Conservation (phyloP, 53 echinoderm and acorn worm species). For the Apostichopus leukothele region DNA sequence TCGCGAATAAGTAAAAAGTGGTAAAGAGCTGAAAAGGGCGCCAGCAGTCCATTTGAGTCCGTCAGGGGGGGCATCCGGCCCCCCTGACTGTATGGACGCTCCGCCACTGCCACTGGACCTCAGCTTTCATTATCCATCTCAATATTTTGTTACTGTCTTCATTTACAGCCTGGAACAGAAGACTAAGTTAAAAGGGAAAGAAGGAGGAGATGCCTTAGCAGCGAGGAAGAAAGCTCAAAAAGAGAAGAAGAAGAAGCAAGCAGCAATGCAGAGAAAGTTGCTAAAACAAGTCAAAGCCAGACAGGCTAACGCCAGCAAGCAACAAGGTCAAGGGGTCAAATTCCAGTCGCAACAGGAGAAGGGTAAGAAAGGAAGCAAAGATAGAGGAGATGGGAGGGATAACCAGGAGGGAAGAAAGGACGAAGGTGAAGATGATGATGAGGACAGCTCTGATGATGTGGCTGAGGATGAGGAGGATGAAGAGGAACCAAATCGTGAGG, state of each 20-base stretch:
- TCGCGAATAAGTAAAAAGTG: too few relatives aligned
- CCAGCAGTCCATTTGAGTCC: too few relatives aligned
- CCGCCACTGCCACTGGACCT: too few relatives aligned
- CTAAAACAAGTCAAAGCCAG: slow-evolving; percentile 71
- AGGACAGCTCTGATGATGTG: slow-evolving; percentile 33
- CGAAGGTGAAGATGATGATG: slow-evolving; percentile 7
- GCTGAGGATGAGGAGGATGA: slow-evolving; percentile 43
- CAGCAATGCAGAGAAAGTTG: slow-evolving; percentile 76
- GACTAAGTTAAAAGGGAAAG: slow-evolving; percentile 51
- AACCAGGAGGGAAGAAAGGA: slow-evolving; percentile 46
- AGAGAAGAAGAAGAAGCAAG: slow-evolving; percentile 83
- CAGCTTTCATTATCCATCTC: too few relatives aligned
- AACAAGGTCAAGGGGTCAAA: slow-evolving; percentile 64
- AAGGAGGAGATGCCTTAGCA: slow-evolving; percentile 49
- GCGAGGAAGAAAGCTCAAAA: slow-evolving; percentile 63
- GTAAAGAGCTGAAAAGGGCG: too few relatives aligned
- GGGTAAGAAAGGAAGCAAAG: slow-evolving; percentile 44
- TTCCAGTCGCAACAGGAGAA: slow-evolving; percentile 66
- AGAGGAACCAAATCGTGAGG: slow-evolving; percentile 57
- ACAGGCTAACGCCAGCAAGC: slow-evolving; percentile 62
- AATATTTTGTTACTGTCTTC: too few relatives aligned
- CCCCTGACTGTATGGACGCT: too few relatives aligned
- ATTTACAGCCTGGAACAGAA: neutral
- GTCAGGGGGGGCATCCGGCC: too few relatives aligned
- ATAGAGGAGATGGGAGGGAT: slow-evolving; percentile 23